Evolutionary conservation across 2,888 invertebrate species (phyloP).

Genomic region (Dione juno): DNA sequence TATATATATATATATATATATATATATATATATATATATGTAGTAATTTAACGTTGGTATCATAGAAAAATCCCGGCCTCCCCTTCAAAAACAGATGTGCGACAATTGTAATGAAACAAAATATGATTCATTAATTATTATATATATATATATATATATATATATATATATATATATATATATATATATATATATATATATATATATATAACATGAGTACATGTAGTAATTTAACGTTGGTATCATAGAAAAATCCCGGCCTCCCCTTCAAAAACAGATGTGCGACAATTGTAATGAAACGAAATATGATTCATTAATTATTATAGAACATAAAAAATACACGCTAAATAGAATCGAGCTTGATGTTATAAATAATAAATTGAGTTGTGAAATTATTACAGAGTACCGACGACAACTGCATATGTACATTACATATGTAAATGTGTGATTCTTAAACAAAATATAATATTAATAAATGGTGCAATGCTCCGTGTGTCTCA

Average conservation of each 20-base stretch:
- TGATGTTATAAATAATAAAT: not conserved
- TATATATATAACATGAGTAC: not conserved
- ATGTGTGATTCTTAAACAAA: slow-evolving; percentile 7
- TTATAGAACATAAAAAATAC: not conserved
- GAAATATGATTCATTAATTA: not conserved
- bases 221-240: not conserved
- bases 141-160: too few species aligned
- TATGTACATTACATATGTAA: not conserved
- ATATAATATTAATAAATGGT: slow-evolving; percentile 23
- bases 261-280: slow-evolving; percentile 1
- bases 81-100: slow-evolving; percentile 5
- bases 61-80: not conserved
- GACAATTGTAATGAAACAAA: not conserved
- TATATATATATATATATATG: not conserved
- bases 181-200: too few species aligned
- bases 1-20: too few species aligned
- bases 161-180: too few species aligned
- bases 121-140: not conserved
- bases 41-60: not conserved
- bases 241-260: not conserved
- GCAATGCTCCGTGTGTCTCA: slow-evolving; percentile 30
- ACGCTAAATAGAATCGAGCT: not conserved
- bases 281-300: not conserved
- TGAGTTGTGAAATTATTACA: not conserved
- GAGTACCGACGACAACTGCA: not conserved